A percentile compares a stretch with the other conserved stretches of the same genome.
Conservation (phyloP, 1,140 invertebrate species). For the Drosophila pectinifera region DNA sequence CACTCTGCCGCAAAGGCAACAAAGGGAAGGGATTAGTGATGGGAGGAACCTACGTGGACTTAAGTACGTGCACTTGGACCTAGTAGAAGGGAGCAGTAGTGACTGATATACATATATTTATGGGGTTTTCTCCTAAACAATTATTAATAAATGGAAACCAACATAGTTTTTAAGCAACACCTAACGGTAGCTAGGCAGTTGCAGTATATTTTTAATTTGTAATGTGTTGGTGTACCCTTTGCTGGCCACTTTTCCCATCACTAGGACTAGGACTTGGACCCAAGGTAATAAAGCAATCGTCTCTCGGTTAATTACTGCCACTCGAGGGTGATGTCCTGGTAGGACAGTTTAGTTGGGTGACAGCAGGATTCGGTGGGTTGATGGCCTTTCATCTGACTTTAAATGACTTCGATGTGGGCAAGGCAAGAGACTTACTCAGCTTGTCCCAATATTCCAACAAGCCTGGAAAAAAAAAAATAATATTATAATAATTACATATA, state of each 20-base stretch:
- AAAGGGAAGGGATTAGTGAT: slow-evolving; percentile 4
- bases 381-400: slow-evolving; percentile 23
- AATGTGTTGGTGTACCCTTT: neutral
- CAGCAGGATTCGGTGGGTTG: slow-evolving; percentile 9
- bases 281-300: slow-evolving; percentile 53
- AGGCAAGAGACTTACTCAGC: neutral
- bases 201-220: no score
- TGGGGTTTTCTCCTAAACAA: no score
- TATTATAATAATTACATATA: no score
- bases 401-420: slow-evolving; percentile 25
- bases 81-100: neutral
- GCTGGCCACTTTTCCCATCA: neutral
- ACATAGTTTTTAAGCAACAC: no score
- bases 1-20: neutral
- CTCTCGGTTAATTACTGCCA: slow-evolving; percentile 31
- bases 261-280: neutral
- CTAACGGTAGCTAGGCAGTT: no score
- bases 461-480: no score
- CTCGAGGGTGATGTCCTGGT: slow-evolving; percentile 13
- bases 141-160: no score
- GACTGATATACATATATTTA: no score
- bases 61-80: no score
- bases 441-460: slow-evolving; percentile 1
- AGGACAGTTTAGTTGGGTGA: neutral
- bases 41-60: neutral